These are phyloP conservation scores for Odontocerum albicorne DNA, from an alignment of 2,888 invertebrate species.

Conservation along the genomic window DNA sequence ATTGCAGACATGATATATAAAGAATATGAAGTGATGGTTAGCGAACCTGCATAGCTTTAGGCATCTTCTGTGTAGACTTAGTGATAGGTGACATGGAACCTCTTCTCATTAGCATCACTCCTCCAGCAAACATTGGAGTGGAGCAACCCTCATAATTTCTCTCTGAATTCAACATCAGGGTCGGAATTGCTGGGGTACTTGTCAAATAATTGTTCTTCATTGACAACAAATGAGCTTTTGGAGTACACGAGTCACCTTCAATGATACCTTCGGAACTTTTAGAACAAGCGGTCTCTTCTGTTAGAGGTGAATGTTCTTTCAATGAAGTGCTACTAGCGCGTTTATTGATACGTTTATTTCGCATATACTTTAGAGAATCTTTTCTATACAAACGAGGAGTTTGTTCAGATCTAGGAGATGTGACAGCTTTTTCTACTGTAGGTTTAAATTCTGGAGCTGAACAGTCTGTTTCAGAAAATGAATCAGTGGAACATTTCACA, in stretches of 20 bases:
- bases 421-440: background rate
- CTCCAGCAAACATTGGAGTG: slow-evolving; percentile 49
- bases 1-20: too few relatives aligned
- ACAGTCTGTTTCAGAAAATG: slow-evolving; percentile 26
- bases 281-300: background rate
- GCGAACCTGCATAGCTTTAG: slow-evolving; percentile 88
- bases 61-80: slow-evolving; percentile 82
- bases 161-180: slow-evolving; percentile 18
- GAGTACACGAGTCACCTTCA: slow-evolving; percentile 12
- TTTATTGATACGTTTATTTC: slow-evolving; percentile 12
- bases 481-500: slow-evolving; percentile 50
- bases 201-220: slow-evolving; percentile 48
- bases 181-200: slow-evolving; percentile 49
- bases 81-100: slow-evolving; percentile 89
- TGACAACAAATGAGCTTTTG: slow-evolving; percentile 36
- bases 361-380: slow-evolving; percentile 44
- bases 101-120: slow-evolving; percentile 53
- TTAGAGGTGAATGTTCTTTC: slow-evolving; percentile 1
- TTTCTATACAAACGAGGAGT: slow-evolving; percentile 35
- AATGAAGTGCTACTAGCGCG: slow-evolving; percentile 8
- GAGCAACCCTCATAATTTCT: slow-evolving; percentile 42
- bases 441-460: background rate
- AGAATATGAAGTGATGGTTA: slow-evolving; percentile 35
- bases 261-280: background rate
- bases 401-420: slow-evolving; percentile 21